Percentiles rank a stretch among this genome's conserved stretches.
Evolutionary conservation across 2,113 vertebrate species (phyloP).

Genomic region (Panthera tigris): DNA sequence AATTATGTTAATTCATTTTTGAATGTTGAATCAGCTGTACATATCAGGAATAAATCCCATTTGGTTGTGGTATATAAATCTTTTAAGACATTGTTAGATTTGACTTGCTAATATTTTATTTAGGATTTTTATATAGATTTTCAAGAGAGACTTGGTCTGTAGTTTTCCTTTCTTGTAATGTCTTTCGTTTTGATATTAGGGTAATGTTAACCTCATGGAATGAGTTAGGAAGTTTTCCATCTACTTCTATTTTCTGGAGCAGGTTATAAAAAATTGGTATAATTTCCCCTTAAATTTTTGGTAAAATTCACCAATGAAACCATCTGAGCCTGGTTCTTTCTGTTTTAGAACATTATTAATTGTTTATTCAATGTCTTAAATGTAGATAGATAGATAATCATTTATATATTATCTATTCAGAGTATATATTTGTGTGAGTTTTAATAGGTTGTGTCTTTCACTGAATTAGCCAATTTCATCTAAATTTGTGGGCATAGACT

Average conservation of each 20-base stretch:
- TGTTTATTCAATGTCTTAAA: neutral
- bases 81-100: neutral
- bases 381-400: neutral
- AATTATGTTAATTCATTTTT: slow-evolving; percentile 19
- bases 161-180: neutral
- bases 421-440: neutral
- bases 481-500: neutral
- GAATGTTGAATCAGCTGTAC: neutral
- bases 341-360: neutral
- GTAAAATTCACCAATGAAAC: slow-evolving; percentile 10
- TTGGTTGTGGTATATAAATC: neutral
- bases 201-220: neutral
- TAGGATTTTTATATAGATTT: neutral
- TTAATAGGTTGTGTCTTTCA: slow-evolving; percentile 26
- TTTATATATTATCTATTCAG: neutral
- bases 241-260: neutral
- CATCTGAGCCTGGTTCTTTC: neutral
- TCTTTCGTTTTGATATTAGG: neutral
- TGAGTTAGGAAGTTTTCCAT: neutral
- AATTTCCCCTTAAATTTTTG: neutral
- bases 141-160: neutral
- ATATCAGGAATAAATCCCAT: slow-evolving; percentile 12
- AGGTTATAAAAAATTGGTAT: neutral
- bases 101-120: slow-evolving; percentile 2
- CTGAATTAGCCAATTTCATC: neutral